Evolutionary conservation across 2,888 invertebrate genomes (phyloP).

Genomic region (Marronus borbonicus): DNA sequence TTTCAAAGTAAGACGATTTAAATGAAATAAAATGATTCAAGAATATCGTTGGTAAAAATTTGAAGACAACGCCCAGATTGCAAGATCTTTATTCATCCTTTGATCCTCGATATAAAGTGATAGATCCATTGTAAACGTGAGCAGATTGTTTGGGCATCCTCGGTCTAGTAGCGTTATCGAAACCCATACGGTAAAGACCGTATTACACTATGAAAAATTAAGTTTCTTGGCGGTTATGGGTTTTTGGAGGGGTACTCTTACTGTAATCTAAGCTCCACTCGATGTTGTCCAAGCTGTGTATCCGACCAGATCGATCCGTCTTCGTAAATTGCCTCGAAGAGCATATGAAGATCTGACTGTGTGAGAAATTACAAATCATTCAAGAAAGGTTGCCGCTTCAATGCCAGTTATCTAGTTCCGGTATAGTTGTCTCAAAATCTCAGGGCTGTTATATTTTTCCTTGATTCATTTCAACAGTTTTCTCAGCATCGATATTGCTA

Average conservation of each 20-base stretch:
- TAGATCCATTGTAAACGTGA: slow-evolving; percentile 67
- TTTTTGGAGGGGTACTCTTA: not conserved
- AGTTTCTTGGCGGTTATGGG: not conserved
- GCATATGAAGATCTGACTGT: slow-evolving; percentile 68
- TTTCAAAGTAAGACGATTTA: no score
- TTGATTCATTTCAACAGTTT: slow-evolving; percentile 77
- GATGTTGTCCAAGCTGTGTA: slow-evolving; percentile 88
- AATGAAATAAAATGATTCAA: no score
- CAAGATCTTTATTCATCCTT: no score
- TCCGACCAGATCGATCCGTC: slow-evolving; percentile 76
- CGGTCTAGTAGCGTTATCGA: slow-evolving; percentile 65
- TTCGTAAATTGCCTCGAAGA: slow-evolving; percentile 71
- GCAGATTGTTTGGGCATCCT: slow-evolving; percentile 78
- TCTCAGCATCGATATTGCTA: slow-evolving; percentile 60
- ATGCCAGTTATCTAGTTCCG: slow-evolving; percentile 69
- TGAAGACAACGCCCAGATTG: no score
- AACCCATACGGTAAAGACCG: not conserved
- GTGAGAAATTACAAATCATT: not conserved
- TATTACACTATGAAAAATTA: not conserved
- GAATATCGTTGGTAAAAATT: no score
- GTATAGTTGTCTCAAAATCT: slow-evolving; percentile 47
- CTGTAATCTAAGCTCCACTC: slow-evolving; percentile 85
- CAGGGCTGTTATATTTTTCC: slow-evolving; percentile 70
- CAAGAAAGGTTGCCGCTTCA: slow-evolving; percentile 62
- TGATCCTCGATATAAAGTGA: no score